Base-by-base conservation (phyloP, 1,140 invertebrate species). In the Bradysia coprophila region DNA sequence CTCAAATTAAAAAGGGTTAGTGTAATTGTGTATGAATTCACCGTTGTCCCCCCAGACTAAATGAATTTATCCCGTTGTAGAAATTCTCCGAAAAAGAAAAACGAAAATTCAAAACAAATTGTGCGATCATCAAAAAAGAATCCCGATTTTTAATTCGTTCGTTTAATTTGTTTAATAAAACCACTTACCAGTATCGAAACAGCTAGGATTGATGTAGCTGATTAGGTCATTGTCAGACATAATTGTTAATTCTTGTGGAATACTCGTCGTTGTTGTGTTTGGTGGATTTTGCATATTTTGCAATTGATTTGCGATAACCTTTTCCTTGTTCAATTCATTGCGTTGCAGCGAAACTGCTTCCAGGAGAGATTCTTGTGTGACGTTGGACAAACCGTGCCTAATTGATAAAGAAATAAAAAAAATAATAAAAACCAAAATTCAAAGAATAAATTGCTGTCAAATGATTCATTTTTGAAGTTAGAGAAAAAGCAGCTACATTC, bases 181-280 rank as follows among this genome's bases (percentile, higher is more conserved):
- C 6, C 11, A 19, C 6, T 71, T 63, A 78, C 75, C 73, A 70
- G 78, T 76, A 64, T 86, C 81, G 53, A 88, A 88, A 57, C 79
- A 82, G 61, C 75, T 83, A 13, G 82, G 79, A 67, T 87, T 85
- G 40, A 88, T 87, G 55, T 85, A 83, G 54, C 76, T 84, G 38
- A 88, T 69, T 43, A 88, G 67, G 64, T 88, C 83, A 56, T 79
- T 78, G 51, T 86, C 82, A 40, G 80, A 82, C 74, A 88, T 82
- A 39, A 77, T 73, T 16, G 78, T 79, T 43, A 88, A 65, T 21
- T 81, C 75, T 55, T 79, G 77, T 2, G 73, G 68, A 46, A 77
- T 60, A 53, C 74, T 72, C 3, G 66, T 60, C 32, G 43, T 20
- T 20, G 43, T 40, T 36, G 42, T 22, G 21, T 38, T 36, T 6